Percentiles rank a stretch among this genome's conserved stretches.
phyloP scores from a whole-genome alignment of 2,113 vertebrate genomes.

The Coreoperca whiteheadi region DNA sequence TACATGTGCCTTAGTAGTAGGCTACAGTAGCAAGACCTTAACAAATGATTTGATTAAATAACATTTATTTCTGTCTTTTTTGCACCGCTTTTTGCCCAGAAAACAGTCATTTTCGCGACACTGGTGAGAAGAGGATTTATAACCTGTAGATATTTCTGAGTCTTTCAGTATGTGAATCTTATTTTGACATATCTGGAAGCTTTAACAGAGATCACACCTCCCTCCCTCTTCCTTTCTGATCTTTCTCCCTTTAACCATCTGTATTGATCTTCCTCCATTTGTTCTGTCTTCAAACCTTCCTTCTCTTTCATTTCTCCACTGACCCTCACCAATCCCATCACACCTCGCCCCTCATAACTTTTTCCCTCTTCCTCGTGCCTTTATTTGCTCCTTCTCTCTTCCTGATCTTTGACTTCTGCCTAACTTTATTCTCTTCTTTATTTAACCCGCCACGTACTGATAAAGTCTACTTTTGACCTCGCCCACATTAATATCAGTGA shows the following conservation, averaged over 20 bases:
- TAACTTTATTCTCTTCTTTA: too few species aligned
- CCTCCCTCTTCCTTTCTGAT: neutral
- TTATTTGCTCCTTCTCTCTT: neutral
- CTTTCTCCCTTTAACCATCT: slow-evolving; percentile 15
- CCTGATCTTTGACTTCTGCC: neutral
- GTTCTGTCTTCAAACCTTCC: neutral
- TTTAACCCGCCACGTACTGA: neutral
- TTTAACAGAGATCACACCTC: slow-evolving; percentile 27
- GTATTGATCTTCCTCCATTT: neutral
- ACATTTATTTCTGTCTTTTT: too few species aligned
- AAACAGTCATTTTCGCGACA: too few species aligned
- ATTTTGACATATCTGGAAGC: neutral
- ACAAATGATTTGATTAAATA: too few species aligned
- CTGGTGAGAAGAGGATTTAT: too few species aligned
- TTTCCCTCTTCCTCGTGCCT: neutral
- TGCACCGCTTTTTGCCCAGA: too few species aligned
- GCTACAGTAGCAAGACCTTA: too few species aligned
- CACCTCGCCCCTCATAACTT: neutral
- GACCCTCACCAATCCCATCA: neutral
- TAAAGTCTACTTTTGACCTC: neutral
- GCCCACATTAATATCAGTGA: neutral
- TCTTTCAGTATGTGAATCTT: neutral
- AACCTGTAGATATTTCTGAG: too few species aligned
- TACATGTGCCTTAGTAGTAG: too few species aligned
- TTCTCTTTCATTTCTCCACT: neutral